Conservation (phyloP, 2,888 invertebrate species). For the Nymphalis c-album region DNA sequence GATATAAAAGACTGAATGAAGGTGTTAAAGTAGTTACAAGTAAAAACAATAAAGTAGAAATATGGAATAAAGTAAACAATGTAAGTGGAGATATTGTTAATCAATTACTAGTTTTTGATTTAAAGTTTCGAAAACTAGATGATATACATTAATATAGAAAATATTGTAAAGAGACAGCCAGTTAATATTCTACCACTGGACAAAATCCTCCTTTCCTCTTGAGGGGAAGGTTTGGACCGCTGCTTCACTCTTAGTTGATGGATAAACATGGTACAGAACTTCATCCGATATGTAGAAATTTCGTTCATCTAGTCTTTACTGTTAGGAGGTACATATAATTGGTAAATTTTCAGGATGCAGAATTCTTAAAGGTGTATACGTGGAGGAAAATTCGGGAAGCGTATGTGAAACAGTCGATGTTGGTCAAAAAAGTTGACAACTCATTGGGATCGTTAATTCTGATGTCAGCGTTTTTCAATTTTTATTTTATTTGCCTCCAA, state of each 20-base stretch:
- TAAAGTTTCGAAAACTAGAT: no score
- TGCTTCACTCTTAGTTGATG: no score
- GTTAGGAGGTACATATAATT: background rate
- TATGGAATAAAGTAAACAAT: constrained; percentile 41
- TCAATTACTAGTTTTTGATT: no score
- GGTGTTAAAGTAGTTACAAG: constrained; percentile 49
- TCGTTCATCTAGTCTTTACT: no score
- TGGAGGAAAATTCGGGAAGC: constrained; percentile 85
- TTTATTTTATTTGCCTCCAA: constrained; percentile 87
- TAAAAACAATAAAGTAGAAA: constrained; percentile 42
- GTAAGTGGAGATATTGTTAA: background rate
- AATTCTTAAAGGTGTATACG: constrained; percentile 48
- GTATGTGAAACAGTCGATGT: constrained; percentile 81
- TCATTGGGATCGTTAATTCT: constrained; percentile 82
- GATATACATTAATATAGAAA: no score
- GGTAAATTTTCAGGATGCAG: constrained; percentile 43
- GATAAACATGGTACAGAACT: no score
- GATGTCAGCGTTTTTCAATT: constrained; percentile 84
- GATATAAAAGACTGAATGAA: constrained; percentile 83
- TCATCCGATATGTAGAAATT: no score
- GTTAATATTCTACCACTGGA: no score
- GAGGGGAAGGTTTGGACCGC: no score
- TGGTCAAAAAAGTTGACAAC: constrained; percentile 81
- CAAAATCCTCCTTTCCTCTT: no score
- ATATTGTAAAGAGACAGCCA: no score